phyloP scores from a whole-genome alignment of 2,113 vertebrate species.

The Jacana jacana region DNA sequence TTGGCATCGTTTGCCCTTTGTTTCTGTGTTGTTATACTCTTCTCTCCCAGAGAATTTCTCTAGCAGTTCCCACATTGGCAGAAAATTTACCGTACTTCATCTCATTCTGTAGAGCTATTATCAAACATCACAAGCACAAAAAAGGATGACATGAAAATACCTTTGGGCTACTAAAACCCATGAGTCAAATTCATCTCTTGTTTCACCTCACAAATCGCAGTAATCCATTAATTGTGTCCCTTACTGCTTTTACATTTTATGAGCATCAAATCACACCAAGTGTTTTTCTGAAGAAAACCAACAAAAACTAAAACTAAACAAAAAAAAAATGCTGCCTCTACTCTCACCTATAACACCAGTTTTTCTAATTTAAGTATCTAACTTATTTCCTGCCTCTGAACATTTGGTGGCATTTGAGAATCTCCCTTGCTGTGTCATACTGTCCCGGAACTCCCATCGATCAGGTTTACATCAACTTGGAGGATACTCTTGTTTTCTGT shows the following conservation, averaged over 20 bases:
- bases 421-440: neutral
- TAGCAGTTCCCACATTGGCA: neutral
- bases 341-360: neutral
- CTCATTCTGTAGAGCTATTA: neutral
- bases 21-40: neutral
- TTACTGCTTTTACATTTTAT: neutral
- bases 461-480: neutral
- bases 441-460: neutral
- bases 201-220: neutral
- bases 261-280: neutral
- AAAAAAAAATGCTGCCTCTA: neutral
- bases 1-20: neutral
- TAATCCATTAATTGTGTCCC: conserved; percentile 7
- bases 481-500: neutral
- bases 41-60: neutral
- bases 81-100: neutral
- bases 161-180: neutral
- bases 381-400: neutral
- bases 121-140: neutral
- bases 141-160: neutral
- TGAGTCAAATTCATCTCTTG: neutral
- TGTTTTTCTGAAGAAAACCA: neutral
- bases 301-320: neutral
- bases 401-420: neutral
- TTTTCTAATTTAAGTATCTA: neutral